These are phyloP conservation scores for Chaetops frenatus DNA, from an alignment of 2,113 vertebrate species.

Conservation along the genomic window DNA sequence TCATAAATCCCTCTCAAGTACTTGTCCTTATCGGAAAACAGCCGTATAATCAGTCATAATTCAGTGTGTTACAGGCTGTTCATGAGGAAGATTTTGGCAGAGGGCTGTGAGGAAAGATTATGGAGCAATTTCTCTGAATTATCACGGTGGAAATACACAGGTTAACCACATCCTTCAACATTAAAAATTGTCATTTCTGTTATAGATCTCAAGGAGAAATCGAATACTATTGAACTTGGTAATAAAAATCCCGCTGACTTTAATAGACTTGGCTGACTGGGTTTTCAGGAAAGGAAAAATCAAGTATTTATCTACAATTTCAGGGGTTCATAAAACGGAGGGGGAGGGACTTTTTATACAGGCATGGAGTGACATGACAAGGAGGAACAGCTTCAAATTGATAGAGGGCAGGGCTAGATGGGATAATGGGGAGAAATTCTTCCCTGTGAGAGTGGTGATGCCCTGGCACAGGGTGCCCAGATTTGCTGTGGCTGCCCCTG, in stretches of 20 bases:
- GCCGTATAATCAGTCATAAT: background rate
- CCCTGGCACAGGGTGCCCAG: background rate
- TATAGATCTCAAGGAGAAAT: background rate
- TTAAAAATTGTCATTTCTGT: background rate
- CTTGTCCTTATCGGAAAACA: background rate
- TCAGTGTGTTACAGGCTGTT: background rate
- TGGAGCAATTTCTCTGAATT: background rate
- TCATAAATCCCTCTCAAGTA: conserved; percentile 3
- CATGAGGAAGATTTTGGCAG: background rate
- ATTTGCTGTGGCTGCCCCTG: background rate
- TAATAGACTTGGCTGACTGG: background rate
- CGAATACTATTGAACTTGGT: background rate
- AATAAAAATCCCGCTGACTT: background rate
- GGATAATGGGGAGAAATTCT: background rate
- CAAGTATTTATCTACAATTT: background rate
- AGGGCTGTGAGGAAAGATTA: background rate
- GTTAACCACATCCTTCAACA: background rate
- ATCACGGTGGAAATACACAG: background rate
- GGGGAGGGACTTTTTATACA: background rate
- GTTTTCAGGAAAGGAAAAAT: background rate
- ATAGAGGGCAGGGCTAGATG: background rate
- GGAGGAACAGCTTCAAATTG: background rate
- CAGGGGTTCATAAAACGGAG: background rate
- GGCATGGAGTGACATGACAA: background rate
- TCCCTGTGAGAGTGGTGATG: background rate